Base-by-base conservation (phyloP, 1,140 invertebrate genomes). In the Lepidurus apus region DNA sequence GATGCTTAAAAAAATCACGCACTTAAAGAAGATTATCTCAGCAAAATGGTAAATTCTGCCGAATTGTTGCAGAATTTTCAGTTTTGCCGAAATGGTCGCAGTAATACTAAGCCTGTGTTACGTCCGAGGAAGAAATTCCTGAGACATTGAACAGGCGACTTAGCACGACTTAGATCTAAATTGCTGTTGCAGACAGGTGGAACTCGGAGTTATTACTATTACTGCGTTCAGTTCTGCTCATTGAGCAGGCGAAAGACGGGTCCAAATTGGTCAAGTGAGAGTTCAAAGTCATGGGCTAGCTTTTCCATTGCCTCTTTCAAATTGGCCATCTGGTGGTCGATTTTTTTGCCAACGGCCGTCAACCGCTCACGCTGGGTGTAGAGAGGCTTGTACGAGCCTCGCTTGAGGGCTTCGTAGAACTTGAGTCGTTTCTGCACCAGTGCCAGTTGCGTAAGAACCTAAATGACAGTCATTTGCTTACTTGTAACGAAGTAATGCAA, bases 361-460 rank as follows among this genome's bases (percentile, higher is more conserved):
- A 65, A 21, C 17, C 53, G 53, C 53, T 65, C 53, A 21, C 53
- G 53, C 53, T 65, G 53, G 53, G 17, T 65, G 53, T 65, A 65
- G 53, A 65, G 17, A 65, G 53, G 53, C 53, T 65, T 65, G 26
- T 77, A 77, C 7, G 44, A 53, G 45, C 76, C 76, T 42, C 34
- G 65, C 17, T 53, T 77, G 21, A 77, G 76, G 13, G 45, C 44
- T 17, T 77, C 76, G 76, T 77, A 77, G 76, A 77, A 77, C 13
- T 65, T 45, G 44, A 45, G 65, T 26, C 76, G 65, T 47, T 77
- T 77, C 43, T 77, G 76, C 17, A 53, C 44, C 8, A 11, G 7
- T 7, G 65, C 76, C 42, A 77, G 76, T 24, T 26, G 26, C 6
- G 76, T 53, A 45, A 77, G 45, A 13, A 34, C 76, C 76, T 77